These are phyloP conservation scores for Ormyrus rosae DNA, from an alignment of 2,888 invertebrate species.

Conservation along the genomic window DNA sequence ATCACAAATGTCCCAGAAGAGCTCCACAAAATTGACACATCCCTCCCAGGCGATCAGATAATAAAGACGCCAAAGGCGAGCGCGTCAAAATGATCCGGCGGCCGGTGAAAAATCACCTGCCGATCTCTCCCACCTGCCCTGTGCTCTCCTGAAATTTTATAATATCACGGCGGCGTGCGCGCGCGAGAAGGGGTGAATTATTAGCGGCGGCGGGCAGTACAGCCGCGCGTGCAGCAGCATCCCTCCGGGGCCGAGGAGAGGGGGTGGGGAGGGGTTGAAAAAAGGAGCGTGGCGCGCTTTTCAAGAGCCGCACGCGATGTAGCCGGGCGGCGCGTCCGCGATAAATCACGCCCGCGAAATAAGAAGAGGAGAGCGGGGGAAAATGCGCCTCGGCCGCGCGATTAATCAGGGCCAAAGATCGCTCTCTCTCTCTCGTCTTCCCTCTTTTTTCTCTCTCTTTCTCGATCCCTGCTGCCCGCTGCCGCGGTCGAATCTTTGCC, in stretches of 20 bases:
- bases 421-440: background rate
- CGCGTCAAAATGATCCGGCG: too few relatives aligned
- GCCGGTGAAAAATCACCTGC: too few relatives aligned
- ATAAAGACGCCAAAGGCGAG: too few relatives aligned
- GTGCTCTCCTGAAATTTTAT: constrained; percentile 4
- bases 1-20: too few relatives aligned
- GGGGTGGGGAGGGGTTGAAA: too few relatives aligned
- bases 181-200: constrained; percentile 45
- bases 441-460: background rate
- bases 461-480: background rate
- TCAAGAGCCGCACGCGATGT: background rate
- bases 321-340: constrained; percentile 9
- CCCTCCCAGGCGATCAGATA: too few relatives aligned
- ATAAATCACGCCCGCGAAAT: constrained; percentile 41
- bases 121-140: too few relatives aligned
- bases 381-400: constrained; percentile 19
- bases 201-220: constrained; percentile 1
- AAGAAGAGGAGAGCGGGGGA: constrained; percentile 16
- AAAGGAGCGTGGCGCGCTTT: too few relatives aligned
- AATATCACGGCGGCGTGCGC: constrained; percentile 28
- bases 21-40: too few relatives aligned
- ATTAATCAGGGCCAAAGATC: constrained; percentile 49
- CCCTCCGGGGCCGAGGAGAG: too few relatives aligned
- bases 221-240: too few relatives aligned
- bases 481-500: background rate